Evolutionary conservation across 92 coral and sea anemone species (phyloP).

Genomic region (Virgularia gustaviana): DNA sequence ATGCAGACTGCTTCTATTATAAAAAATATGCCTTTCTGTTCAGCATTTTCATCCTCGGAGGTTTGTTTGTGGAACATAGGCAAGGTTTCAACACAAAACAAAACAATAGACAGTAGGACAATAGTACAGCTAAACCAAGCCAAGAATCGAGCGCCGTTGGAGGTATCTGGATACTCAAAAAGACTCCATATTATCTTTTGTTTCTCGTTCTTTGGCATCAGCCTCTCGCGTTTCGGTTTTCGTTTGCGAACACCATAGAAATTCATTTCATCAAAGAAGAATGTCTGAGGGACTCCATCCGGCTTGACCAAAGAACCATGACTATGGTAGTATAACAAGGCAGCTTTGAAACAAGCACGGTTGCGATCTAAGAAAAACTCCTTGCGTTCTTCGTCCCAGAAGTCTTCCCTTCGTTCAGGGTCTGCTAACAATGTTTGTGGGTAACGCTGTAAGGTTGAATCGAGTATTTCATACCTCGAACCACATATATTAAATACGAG

Average conservation of each 20-base stretch:
- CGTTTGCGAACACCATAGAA: slow-evolving; percentile 75
- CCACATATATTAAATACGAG: slow-evolving; percentile 77
- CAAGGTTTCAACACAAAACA: slow-evolving; percentile 89
- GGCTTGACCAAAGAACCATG: slow-evolving; percentile 75
- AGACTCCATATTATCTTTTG: slow-evolving; percentile 70
- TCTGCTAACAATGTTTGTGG: slow-evolving; percentile 83
- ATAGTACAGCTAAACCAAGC: slow-evolving; percentile 75
- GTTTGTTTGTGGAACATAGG: slow-evolving; percentile 56
- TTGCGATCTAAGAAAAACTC: slow-evolving; percentile 85
- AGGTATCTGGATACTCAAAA: slow-evolving; percentile 90
- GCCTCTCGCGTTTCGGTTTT: slow-evolving; percentile 39
- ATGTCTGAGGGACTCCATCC: slow-evolving; percentile 68
- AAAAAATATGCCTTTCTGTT: slow-evolving; percentile 51
- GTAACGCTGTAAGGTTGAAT: slow-evolving; percentile 66
- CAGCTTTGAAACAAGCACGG: slow-evolving; percentile 82
- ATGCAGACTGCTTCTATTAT: slow-evolving; percentile 76
- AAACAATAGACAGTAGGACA: slow-evolving; percentile 73
- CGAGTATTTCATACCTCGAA: slow-evolving; percentile 73
- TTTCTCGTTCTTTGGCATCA: slow-evolving; percentile 65
- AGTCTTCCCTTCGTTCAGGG: slow-evolving; percentile 64
- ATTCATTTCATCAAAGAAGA: slow-evolving; percentile 73
- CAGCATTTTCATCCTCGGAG: neutral
- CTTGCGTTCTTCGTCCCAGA: slow-evolving; percentile 64
- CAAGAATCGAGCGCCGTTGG: slow-evolving; percentile 62
- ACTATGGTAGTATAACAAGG: slow-evolving; percentile 83